Base-by-base conservation (phyloP, 2,797 vertebrate species). In the Taeniopygia guttata region DNA sequence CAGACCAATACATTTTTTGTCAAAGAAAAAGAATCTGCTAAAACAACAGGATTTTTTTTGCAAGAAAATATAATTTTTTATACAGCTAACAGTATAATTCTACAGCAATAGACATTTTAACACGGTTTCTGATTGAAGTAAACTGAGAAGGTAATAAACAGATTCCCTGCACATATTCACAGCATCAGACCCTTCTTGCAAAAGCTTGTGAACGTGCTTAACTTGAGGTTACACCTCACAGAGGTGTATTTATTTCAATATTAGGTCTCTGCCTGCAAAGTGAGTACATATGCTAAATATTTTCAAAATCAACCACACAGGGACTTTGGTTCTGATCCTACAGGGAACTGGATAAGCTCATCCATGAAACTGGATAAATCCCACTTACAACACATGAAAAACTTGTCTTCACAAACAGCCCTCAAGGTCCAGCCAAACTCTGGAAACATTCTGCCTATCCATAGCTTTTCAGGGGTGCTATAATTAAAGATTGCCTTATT, bases 1-100 rank as follows among this genome's bases (percentile, higher is more conserved):
- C 93, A 94, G 95, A 96, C 95, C 95, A 96, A 96, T 96, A 93
- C 87, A 90, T 93, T 94, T 96, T 77, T 93, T 88, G 88, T 94
- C 85, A 90, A 94, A 82, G 87, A 93, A 88, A 59, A 94, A 54
- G 82, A 87, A 84, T 88, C 67, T 82, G 34, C 68, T 88, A 94
- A 90, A 96, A 91, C 85, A 93, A 93, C 59, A 26, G 42, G 76
- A 81, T 38, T 10, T 11, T 52, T 81, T 90, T 84, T 88, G 49
- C 70, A 91, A 89, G 87, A 82, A 94, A 88, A 89, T 54, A 36
- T 62, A 94, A 70, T 79, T 94, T 96, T 95, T 89, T 79, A 78
- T 94, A 75, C 22, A n/a, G 48, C 26, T 72, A 66, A 48, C 48
- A 0, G 1, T 84, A 48, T 49, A 82, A 79, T 73, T 89, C 74